phyloP scores from a whole-genome alignment of 2,888 invertebrate genomes.

The Platycheirus rosarum region DNA sequence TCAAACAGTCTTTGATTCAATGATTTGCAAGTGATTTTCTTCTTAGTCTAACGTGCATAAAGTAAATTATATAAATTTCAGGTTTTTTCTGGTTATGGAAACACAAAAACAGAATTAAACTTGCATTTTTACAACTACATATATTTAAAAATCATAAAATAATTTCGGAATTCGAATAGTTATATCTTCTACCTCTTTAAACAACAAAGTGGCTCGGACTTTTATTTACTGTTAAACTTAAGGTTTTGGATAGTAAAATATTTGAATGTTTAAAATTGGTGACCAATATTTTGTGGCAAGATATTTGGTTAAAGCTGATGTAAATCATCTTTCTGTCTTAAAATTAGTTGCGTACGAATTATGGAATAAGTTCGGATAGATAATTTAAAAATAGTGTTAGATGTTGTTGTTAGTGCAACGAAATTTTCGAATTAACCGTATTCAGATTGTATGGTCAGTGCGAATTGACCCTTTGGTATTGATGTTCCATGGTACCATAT shows the following conservation, averaged over 20 bases:
- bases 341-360: constrained; percentile 41
- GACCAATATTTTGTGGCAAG: constrained; percentile 66
- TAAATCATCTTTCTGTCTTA: constrained; percentile 53
- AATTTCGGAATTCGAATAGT: background rate
- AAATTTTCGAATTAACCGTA: constrained; percentile 86
- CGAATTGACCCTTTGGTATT: constrained; percentile 91
- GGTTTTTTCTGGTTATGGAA: background rate
- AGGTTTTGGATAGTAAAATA: too few species aligned
- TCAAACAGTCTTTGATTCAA: constrained; percentile 60
- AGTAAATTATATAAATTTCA: too few species aligned
- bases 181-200: too few species aligned
- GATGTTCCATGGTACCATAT: constrained; percentile 96
- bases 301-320: constrained; percentile 69
- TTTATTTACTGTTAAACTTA: constrained; percentile 44
- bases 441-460: constrained; percentile 94
- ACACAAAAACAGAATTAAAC: background rate
- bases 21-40: constrained; percentile 17
- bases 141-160: background rate
- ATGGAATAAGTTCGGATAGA: constrained; percentile 62
- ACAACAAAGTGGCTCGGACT: constrained; percentile 63
- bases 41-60: background rate
- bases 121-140: background rate
- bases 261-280: constrained; percentile 32
- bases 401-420: background rate
- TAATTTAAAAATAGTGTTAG: constrained; percentile 43